Percentiles rank a stretch among this genome's conserved stretches.
phyloP scores from a whole-genome alignment of 2,888 invertebrate species.

The Hirtodrosophila duncani region DNA sequence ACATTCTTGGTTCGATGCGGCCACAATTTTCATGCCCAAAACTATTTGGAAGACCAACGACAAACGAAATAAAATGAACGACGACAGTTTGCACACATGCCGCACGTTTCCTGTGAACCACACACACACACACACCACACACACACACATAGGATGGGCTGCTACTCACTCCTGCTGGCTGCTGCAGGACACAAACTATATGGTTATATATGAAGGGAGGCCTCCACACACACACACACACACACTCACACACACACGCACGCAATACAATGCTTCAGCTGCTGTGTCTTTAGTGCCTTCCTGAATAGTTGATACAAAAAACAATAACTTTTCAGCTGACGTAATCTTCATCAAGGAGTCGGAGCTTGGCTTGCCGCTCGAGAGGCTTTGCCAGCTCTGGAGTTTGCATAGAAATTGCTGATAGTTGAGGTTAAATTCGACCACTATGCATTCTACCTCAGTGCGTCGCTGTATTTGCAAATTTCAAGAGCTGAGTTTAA shows the following conservation, averaged over 20 bases:
- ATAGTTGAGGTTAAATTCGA: no score
- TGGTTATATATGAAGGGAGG: constrained; percentile 65
- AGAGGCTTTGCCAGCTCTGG: no score
- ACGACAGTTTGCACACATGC: constrained; percentile 52
- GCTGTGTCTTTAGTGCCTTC: constrained; percentile 27
- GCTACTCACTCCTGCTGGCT: constrained; percentile 5
- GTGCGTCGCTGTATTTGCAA: no score
- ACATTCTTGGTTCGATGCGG: constrained; percentile 46
- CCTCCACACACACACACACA: constrained; percentile 14
- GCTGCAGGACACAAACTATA: constrained; percentile 42
- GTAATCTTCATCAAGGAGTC: constrained; percentile 69
- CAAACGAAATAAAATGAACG: constrained; percentile 40
- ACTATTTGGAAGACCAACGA: constrained; percentile 41
- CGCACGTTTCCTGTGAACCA: constrained; percentile 60
- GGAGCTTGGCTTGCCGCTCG: no score
- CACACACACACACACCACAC: no score
- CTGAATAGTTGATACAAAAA: constrained; percentile 47
- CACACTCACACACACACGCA: constrained; percentile 21
- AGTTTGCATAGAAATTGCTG: no score
- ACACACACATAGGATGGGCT: no score
- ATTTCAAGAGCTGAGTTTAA: no score
- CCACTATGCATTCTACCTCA: no score
- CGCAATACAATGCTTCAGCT: constrained; percentile 2
- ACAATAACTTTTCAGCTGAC: constrained; percentile 73
- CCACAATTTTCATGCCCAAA: constrained; percentile 54